These are phyloP conservation scores for Struthidea cinerea DNA, from an alignment of 2,113 vertebrate genomes.

Conservation along the genomic window DNA sequence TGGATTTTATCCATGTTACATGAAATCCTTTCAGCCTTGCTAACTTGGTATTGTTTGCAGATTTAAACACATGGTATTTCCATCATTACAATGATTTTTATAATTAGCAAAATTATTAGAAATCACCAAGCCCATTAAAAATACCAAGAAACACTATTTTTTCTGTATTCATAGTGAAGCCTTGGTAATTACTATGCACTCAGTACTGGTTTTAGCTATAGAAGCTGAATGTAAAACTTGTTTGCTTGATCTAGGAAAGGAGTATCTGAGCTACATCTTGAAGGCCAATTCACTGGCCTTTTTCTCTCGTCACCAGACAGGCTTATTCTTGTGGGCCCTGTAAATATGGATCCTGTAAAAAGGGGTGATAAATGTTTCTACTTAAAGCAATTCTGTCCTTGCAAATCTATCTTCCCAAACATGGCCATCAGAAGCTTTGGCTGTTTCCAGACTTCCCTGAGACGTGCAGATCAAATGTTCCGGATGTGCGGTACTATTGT, in stretches of 20 bases:
- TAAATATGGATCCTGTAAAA: not conserved
- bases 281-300: not conserved
- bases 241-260: not conserved
- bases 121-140: not conserved
- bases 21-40: not conserved
- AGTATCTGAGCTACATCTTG: not conserved
- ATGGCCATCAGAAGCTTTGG: not conserved
- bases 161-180: not conserved
- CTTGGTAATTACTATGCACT: not conserved
- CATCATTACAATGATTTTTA: not conserved
- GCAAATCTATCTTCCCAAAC: not conserved
- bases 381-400: not conserved
- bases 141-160: not conserved
- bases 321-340: not conserved
- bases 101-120: not conserved
- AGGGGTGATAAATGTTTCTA: not conserved
- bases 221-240: not conserved
- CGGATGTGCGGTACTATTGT: fast-evolving
- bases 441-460: not conserved
- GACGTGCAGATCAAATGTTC: fast-evolving
- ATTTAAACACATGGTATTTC: not conserved
- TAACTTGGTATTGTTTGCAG: not conserved
- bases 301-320: not conserved
- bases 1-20: not conserved
- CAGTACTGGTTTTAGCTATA: fast-evolving